Percentiles rank a stretch among this genome's conserved stretches.
phyloP scores from a whole-genome alignment of 2,113 vertebrate genomes.

The Trematomus loennbergii region DNA sequence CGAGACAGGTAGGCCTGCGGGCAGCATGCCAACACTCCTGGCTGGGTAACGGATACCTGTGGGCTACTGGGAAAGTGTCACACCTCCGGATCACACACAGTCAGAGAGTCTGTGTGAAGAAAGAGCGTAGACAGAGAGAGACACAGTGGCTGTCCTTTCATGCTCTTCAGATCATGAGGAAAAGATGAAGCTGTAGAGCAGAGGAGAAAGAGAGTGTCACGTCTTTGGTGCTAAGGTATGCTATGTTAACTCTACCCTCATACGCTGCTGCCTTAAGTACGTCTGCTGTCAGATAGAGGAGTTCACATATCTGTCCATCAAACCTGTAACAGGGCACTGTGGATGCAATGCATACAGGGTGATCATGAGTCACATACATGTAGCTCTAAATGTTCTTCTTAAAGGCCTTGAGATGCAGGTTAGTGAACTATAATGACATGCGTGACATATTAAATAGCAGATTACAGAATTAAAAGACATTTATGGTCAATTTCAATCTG shows the following conservation, averaged over 20 bases:
- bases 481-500: neutral
- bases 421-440: neutral
- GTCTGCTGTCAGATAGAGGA: constrained; percentile 30
- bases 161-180: constrained; percentile 37
- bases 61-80: constrained; percentile 76
- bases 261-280: constrained; percentile 5
- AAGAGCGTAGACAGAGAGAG: constrained; percentile 42
- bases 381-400: neutral
- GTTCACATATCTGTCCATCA: constrained; percentile 12
- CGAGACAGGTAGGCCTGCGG: constrained; percentile 47
- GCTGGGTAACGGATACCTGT: constrained; percentile 74
- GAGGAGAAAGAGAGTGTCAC: constrained; percentile 52
- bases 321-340: neutral
- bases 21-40: constrained; percentile 56
- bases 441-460: too few species aligned
- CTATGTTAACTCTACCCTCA: constrained; percentile 55
- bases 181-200: constrained; percentile 25
- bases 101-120: constrained; percentile 35
- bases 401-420: neutral
- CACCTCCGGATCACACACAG: constrained; percentile 72
- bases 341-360: neutral
- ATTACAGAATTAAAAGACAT: neutral
- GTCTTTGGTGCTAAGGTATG: constrained; percentile 49
- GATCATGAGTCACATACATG: neutral
- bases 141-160: constrained; percentile 40